A percentile compares a stretch with the other conserved stretches of the same genome.
phyloP scores from a whole-genome alignment of 1,140 invertebrate genomes.

The Lepidurus apus region DNA sequence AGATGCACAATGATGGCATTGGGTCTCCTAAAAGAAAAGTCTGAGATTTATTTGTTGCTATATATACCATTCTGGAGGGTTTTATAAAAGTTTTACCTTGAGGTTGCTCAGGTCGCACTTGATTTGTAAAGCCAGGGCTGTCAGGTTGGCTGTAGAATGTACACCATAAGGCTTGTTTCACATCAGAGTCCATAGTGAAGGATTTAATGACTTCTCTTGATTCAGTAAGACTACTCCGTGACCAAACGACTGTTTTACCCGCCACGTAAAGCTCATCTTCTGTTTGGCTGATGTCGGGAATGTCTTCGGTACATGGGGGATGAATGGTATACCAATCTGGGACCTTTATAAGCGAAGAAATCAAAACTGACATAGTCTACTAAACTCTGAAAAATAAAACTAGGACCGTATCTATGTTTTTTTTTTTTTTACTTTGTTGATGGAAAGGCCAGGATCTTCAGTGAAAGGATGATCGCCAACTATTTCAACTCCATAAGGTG shows the following conservation, averaged over 20 bases:
- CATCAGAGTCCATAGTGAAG: constrained; percentile 71
- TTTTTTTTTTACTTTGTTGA: not conserved
- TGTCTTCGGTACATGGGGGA: not conserved
- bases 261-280: constrained; percentile 88
- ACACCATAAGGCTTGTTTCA: constrained; percentile 76
- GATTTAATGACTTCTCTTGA: constrained; percentile 48
- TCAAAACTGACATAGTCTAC: not conserved
- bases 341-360: not conserved
- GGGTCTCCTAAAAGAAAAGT: constrained; percentile 40
- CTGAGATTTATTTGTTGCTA: constrained; percentile 16
- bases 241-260: constrained; percentile 75
- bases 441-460: not conserved
- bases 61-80: not conserved
- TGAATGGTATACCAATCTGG: not conserved
- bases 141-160: constrained; percentile 57
- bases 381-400: not conserved
- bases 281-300: constrained; percentile 37
- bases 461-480: not conserved
- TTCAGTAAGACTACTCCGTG: constrained; percentile 45
- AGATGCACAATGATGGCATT: constrained; percentile 59
- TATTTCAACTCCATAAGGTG: not conserved
- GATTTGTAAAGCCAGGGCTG: constrained; percentile 36
- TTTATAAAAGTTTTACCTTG: constrained; percentile 27
- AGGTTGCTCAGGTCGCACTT: constrained; percentile 37
- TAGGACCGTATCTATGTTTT: not conserved